Base-by-base conservation (phyloP, 2,113 vertebrate species). In the Proteles cristata region DNA sequence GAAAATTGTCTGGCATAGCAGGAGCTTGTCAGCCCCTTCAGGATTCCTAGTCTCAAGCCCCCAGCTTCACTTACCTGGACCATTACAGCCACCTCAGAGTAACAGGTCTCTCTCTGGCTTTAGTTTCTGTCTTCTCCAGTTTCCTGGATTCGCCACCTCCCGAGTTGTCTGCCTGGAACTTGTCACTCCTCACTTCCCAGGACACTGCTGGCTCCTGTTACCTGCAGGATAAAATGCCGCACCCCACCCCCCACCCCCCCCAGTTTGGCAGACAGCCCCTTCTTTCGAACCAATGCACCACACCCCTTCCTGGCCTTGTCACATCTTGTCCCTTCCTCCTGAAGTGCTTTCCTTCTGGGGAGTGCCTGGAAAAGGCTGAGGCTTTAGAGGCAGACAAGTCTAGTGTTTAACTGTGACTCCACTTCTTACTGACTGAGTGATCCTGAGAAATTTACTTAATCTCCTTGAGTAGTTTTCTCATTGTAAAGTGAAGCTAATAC, bases 401-500 rank as follows among this genome's bases (percentile, higher is more conserved):
- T 48, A 19, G 69, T 53, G 89, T 50, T 86, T 61, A 82, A 86
- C 45, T 76, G 39, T 45, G 58, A n/a, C 26, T 68, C 33, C 17
- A 58, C 35, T 88, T 89, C 80, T 65, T 65, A 50, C 25, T 86
- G 17, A 89, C n/a, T 48, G 33, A 74, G 33, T n/a, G 35, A 61
- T 76, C 9, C 55, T 45, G 65, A 89, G 65, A 81, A 79, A 53
- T 53, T 81, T 39, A 61, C 68, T 86, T 26, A 23, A 76, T 86
- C 68, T 92, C 58, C 39, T 77, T 35, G 43, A 96, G 19, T 74
- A 19, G 43, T 45, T 74, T 87, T 19, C 73, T 89, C n/a, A 6
- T 89, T 25, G 43, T 71, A 84, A 97, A 85, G 82, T 4, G 8
- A 82, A 31, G 80, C 55, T 92, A 55, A 82, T 71, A 50, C 19